Conservation (phyloP, 2,797 vertebrate genomes). For the Phalloptychus januarius region DNA sequence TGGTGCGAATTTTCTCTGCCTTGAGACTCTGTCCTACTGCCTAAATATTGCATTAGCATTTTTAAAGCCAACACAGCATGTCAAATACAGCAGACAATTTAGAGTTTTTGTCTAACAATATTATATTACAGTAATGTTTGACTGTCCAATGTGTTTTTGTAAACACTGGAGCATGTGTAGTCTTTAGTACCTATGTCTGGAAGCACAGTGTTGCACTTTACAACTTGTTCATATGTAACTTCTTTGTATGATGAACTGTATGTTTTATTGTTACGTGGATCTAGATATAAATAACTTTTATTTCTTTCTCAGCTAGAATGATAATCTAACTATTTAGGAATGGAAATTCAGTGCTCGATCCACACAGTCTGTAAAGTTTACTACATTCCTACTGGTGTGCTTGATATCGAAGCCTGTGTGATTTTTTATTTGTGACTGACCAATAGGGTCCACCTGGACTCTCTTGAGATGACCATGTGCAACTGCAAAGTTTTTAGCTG, state of each 20-base stretch:
- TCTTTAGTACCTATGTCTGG: neutral
- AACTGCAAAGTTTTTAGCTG: neutral
- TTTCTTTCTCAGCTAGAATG: neutral
- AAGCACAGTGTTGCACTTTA: neutral
- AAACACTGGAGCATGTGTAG: neutral
- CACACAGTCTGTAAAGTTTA: neutral
- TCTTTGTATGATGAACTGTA: neutral
- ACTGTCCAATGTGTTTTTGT: neutral
- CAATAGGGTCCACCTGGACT: neutral
- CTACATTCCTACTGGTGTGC: neutral
- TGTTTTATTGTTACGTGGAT: neutral
- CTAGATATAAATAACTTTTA: neutral
- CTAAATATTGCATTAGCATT: no score
- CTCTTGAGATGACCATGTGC: neutral
- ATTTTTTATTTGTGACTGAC: neutral
- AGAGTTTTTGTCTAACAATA: no score
- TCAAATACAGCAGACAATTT: no score
- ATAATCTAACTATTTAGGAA: neutral
- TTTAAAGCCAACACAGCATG: no score
- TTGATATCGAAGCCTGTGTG: neutral
- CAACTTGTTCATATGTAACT: neutral
- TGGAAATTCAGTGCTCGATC: neutral
- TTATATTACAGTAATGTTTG: no score
- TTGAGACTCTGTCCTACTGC: no score
- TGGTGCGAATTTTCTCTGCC: no score